Conservation (phyloP, 2,113 vertebrate genomes). For the Burhinus oedicnemus region DNA sequence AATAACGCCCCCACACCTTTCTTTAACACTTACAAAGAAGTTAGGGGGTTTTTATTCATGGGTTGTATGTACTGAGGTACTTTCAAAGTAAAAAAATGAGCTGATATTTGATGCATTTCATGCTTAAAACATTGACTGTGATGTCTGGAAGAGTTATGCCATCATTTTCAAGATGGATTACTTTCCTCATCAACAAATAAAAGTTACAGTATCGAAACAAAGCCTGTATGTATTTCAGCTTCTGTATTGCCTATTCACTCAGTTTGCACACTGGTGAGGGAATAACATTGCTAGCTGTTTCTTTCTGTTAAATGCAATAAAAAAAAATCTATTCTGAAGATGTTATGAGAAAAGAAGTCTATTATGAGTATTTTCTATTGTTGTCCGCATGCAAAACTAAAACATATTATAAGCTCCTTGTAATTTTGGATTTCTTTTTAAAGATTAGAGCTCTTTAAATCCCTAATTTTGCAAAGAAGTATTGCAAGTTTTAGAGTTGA, state of each 20-base stretch:
- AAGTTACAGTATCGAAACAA: background rate
- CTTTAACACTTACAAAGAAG: background rate
- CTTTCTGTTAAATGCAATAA: background rate
- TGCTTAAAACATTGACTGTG: background rate
- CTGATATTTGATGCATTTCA: background rate
- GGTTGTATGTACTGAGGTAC: background rate
- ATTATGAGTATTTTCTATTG: background rate
- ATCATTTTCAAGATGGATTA: background rate
- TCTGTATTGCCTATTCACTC: background rate
- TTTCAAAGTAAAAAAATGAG: background rate
- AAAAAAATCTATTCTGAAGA: background rate
- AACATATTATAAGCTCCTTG: background rate
- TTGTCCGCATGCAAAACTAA: background rate
- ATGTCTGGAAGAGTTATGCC: background rate
- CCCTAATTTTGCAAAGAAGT: background rate
- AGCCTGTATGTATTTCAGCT: background rate
- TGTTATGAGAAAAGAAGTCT: background rate
- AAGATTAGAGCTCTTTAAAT: background rate
- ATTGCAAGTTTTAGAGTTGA: background rate
- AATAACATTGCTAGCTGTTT: background rate
- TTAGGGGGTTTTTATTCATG: background rate
- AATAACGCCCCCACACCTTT: rapidly evolving
- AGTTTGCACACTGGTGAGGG: background rate
- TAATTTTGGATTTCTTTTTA: background rate
- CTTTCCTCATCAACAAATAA: background rate